Base-by-base conservation (phyloP, 2,113 vertebrate genomes). In the Zonotrichia leucophrys region DNA sequence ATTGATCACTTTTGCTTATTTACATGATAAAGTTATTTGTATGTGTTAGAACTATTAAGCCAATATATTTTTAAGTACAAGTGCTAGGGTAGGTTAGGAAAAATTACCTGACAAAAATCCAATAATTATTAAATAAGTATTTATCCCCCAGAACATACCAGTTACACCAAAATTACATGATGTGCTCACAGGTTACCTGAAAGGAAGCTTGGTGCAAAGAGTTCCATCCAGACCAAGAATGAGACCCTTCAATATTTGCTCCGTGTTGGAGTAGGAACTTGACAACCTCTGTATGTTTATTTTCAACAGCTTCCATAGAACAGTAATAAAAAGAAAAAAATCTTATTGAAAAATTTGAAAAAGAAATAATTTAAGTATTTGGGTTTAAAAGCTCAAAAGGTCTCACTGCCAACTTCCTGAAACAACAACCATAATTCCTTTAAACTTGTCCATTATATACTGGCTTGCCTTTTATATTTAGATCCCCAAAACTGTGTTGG, bases 191-290 rank as follows among this genome's bases (percentile, higher is more conserved):
- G 75, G 68, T 97, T 98, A 98, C 98, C 98, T 98, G 98, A 92
- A 98, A 99, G 90, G 98, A 98, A 94, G 99, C 99, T 92, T 99
- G 98, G 83, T 99, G 99, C 55, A 99, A 98, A 89, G 99, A 98
- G 90, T 99, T 99, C 99, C 99, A 99, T 75, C 98, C 98, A 68
- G 98, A 99, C 66, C 98, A 97, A 3, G 98, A 99, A 97, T 99
- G 98, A 49, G 97, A 94, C 63, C 98, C 96, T 91, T 99, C 97
- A 72, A 99, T 97, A 49, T 98, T 97, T 60, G 99, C 99, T 91
- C 99, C 98, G 0, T 98, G 91, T 33, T 92, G 92, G 60, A 99
- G 93, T 87, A 99, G 93, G 63, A 99, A 93, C 41, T 97, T 97
- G 60, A 99, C 97, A 4, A 98, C 79, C 16, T 98, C 97, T 44